Evolutionary conservation across 2,888 invertebrate species (phyloP).

Genomic region (Ochropleura leucogaster): DNA sequence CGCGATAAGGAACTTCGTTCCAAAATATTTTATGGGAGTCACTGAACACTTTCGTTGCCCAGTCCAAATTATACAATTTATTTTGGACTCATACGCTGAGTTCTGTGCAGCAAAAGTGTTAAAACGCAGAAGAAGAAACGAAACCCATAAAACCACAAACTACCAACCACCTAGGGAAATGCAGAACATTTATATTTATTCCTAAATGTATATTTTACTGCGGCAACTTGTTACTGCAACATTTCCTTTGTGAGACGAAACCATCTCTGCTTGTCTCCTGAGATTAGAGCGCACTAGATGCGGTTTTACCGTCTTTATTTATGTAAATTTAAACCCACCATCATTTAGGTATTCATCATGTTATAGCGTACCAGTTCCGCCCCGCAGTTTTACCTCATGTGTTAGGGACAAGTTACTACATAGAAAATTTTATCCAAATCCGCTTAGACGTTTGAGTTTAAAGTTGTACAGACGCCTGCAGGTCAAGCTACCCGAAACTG

Average conservation of each 20-base stretch:
- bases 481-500: too few relatives aligned
- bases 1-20: too few relatives aligned
- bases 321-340: not conserved
- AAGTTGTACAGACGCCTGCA: too few relatives aligned
- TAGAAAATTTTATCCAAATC: too few relatives aligned
- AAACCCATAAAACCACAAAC: not conserved
- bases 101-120: too few relatives aligned
- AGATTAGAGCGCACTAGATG: constrained; percentile 22
- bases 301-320: not conserved
- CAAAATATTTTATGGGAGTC: too few relatives aligned
- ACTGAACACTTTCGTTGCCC: too few relatives aligned
- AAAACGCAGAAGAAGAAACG: not conserved
- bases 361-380: not conserved
- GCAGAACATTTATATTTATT: constrained; percentile 36
- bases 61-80: too few relatives aligned
- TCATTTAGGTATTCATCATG: not conserved
- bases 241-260: constrained; percentile 29
- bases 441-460: too few relatives aligned
- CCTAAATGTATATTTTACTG: constrained; percentile 19
- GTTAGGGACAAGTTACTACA: too few relatives aligned
- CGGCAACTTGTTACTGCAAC: constrained; percentile 20
- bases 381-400: too few relatives aligned
- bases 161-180: constrained; percentile 27
- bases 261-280: constrained; percentile 34
- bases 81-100: too few relatives aligned